These are phyloP conservation scores for Melinaea marsaeus DNA, from an alignment of 2,888 invertebrate species.

Conservation along the genomic window DNA sequence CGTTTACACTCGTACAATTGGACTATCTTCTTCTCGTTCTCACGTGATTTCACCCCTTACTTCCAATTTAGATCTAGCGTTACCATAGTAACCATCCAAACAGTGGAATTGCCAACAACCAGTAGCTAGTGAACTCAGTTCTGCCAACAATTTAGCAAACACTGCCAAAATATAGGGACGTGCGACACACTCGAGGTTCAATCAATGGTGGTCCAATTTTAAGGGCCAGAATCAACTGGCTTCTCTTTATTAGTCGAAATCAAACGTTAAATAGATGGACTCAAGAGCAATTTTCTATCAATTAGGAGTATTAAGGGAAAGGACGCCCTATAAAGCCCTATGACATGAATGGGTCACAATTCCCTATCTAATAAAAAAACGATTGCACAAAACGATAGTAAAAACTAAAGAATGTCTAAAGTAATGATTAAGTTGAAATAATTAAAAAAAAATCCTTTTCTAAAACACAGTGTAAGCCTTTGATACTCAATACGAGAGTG, in stretches of 20 bases:
- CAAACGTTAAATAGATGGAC: constrained; percentile 51
- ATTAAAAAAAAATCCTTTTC: background rate
- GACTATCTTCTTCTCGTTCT: constrained; percentile 41
- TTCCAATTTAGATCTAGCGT: constrained; percentile 60
- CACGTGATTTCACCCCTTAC: constrained; percentile 54
- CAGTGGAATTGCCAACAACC: constrained; percentile 49
- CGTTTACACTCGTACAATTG: constrained; percentile 54
- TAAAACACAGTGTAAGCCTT: background rate
- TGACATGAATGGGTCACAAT: constrained; percentile 16
- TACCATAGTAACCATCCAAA: constrained; percentile 65
- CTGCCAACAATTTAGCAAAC: constrained; percentile 26
- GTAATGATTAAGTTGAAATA: background rate
- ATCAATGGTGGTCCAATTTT: constrained; percentile 39
- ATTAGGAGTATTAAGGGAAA: constrained; percentile 38
- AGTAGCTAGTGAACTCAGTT: constrained; percentile 48
- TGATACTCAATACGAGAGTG: constrained; percentile 1
- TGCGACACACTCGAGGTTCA: constrained; percentile 43
- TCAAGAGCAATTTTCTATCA: constrained; percentile 57
- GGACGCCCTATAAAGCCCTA: constrained; percentile 11
- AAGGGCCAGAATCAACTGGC: constrained; percentile 37
- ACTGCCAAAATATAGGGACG: constrained; percentile 32
- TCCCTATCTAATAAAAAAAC: constrained; percentile 21
- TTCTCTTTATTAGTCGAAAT: constrained; percentile 48
- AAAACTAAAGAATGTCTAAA: background rate
- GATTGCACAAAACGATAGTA: constrained; percentile 1